Evolutionary conservation across 2,113 vertebrate genomes (phyloP), one percentile per base, ranked within the genome.

Genomic region (Gopherus evgoodei): DNA sequence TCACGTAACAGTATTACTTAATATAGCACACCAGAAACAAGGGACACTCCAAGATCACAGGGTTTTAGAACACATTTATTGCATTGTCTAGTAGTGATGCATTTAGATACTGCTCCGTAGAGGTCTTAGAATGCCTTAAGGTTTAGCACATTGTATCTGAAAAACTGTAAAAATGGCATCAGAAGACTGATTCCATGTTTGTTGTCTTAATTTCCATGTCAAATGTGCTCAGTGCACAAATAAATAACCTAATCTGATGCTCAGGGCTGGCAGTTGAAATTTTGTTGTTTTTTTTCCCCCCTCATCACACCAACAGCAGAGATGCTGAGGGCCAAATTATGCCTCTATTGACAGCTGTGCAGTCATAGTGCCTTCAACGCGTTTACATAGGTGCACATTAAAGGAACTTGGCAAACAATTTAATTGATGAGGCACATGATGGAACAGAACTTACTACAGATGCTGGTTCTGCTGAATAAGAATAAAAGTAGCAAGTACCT

Each of bases 31-130:
- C 22, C 29, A 27, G 38, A 85, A 95, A 38, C 38, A 91, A 72
- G 65, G 90, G 52, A 57, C 16, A 65, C 22, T 52, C 19, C 0
- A 1, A 79, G 52, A 94, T 82, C 7, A 11, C 47, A 12, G 6
- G 0, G 81, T 21, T 82, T 79, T 86, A 1, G 24, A 22, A 86
- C 3, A 3, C 21, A 59, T 29, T 92, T 35, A 42, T 1, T 3
- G 2, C 6, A 76, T 3, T 16, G 62, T 38, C 53, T 50, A 80
- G 56, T 35, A 87, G 13, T 62, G 11, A 24, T 0, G 0, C 14
- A n/a, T 65, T 65, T n/a, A 65, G 62, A 17, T 65, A 35, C 62
- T 16, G 16, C 7, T 8, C 62, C 31, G 7, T 9, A 35, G 13
- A 14, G 2, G 65, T n/a, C 35, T 69, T 69, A 69, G 35, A n/a